Evolutionary conservation across 2,113 vertebrate species (phyloP).

Genomic region (Noturus placidus): DNA sequence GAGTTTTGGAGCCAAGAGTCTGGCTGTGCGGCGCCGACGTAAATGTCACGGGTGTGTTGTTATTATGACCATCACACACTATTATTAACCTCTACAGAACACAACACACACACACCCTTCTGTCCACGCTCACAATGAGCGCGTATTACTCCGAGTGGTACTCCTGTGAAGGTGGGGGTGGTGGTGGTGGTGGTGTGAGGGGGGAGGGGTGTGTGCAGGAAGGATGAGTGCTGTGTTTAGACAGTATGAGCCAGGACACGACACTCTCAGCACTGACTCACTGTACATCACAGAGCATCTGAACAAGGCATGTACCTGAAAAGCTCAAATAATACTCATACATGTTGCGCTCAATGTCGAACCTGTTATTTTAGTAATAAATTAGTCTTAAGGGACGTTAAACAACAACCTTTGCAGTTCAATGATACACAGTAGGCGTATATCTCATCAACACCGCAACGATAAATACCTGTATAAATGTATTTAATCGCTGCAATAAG

Average conservation of each 20-base stretch:
- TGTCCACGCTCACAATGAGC: constrained; percentile 33
- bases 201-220: constrained; percentile 26
- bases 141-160: neutral
- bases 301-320: neutral
- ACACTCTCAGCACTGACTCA: constrained; percentile 32
- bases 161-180: neutral
- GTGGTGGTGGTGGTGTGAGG: neutral
- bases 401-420: neutral
- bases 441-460: neutral
- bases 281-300: neutral
- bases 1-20: constrained; percentile 13
- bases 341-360: neutral
- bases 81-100: constrained; percentile 31
- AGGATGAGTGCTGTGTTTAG: constrained; percentile 22
- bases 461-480: neutral
- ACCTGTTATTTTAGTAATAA: neutral
- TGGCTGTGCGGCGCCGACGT: neutral
- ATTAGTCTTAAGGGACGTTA: neutral
- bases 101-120: constrained; percentile 4
- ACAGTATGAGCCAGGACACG: constrained; percentile 26
- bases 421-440: neutral
- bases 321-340: neutral
- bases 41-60: constrained; percentile 31
- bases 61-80: constrained; percentile 38
- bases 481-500: too few species aligned